Evolutionary conservation across 2,888 invertebrate genomes (phyloP).

Genomic region (Polyploca ridens): DNA sequence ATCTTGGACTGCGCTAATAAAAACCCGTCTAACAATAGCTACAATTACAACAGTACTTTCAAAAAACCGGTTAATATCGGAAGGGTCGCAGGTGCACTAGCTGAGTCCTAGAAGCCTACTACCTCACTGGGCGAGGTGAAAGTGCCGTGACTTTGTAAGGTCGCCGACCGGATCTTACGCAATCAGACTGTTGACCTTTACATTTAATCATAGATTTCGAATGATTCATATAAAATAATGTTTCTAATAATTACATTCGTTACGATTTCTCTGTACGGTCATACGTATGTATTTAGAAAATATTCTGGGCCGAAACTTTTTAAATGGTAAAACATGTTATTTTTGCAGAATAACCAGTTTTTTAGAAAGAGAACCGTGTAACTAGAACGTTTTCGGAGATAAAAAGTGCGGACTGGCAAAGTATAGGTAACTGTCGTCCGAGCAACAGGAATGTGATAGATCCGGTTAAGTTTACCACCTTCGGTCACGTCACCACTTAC

Average conservation of each 20-base stretch:
- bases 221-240: not conserved
- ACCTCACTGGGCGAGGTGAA: slow-evolving; percentile 21
- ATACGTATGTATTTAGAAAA: not conserved
- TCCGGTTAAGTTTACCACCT: too few relatives aligned
- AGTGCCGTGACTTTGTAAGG: slow-evolving; percentile 28
- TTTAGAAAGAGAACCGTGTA: not conserved
- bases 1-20: not conserved
- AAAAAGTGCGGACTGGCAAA: not conserved
- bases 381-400: not conserved
- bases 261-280: too few relatives aligned
- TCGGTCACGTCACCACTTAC: too few relatives aligned
- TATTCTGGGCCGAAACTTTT: not conserved
- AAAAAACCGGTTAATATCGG: slow-evolving; percentile 16
- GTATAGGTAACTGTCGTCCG: too few relatives aligned
- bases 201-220: slow-evolving; percentile 1
- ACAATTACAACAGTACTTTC: not conserved
- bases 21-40: too few relatives aligned
- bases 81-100: slow-evolving; percentile 15
- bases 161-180: slow-evolving; percentile 32
- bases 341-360: not conserved
- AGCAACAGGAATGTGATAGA: too few relatives aligned
- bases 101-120: not conserved
- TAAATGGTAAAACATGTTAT: not conserved
- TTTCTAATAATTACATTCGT: too few relatives aligned
- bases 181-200: slow-evolving; percentile 24